A percentile compares a stretch with the other conserved stretches of the same genome.
phyloP scores from a whole-genome alignment of 2,888 invertebrate species.

The Spodoptera exigua region DNA sequence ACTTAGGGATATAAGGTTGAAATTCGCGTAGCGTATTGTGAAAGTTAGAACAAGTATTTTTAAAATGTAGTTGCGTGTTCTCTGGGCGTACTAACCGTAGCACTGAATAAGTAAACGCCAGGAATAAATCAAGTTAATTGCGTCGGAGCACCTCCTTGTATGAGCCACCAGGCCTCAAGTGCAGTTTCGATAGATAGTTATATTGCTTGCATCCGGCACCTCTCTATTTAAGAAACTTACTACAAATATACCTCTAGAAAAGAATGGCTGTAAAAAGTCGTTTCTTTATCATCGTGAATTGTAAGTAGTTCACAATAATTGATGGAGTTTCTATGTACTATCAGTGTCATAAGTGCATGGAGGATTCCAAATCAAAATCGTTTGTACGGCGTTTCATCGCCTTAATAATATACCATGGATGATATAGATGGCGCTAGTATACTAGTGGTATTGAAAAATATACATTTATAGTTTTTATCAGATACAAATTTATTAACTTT shows the following conservation, averaged over 20 bases:
- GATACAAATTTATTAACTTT: too few relatives aligned
- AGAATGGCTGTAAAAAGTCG: conserved; percentile 9
- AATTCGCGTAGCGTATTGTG: conserved; percentile 45
- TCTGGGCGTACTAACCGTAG: conserved; percentile 78
- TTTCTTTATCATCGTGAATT: neutral
- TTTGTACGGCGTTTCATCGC: too few relatives aligned
- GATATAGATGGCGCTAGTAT: too few relatives aligned
- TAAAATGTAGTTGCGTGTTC: conserved; percentile 59
- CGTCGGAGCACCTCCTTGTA: conserved; percentile 85
- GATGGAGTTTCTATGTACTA: too few relatives aligned
- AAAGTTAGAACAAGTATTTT: conserved; percentile 61
- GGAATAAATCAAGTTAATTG: conserved; percentile 89
- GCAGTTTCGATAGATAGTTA: conserved; percentile 75
- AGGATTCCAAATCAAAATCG: too few relatives aligned
- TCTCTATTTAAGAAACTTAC: conserved; percentile 63
- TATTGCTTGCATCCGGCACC: conserved; percentile 69
- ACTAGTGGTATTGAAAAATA: too few relatives aligned
- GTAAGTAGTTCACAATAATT: neutral
- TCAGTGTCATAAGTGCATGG: too few relatives aligned
- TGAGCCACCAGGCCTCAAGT: conserved; percentile 79
- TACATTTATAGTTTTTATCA: too few relatives aligned
- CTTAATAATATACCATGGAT: too few relatives aligned
- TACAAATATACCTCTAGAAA: conserved; percentile 42
- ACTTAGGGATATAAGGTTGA: conserved; percentile 45
- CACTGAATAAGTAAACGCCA: conserved; percentile 88